Evolutionary conservation across 2,113 vertebrate species (phyloP), one percentile per base, ranked within the genome.

Genomic region (Oreochromis niloticus): DNA sequence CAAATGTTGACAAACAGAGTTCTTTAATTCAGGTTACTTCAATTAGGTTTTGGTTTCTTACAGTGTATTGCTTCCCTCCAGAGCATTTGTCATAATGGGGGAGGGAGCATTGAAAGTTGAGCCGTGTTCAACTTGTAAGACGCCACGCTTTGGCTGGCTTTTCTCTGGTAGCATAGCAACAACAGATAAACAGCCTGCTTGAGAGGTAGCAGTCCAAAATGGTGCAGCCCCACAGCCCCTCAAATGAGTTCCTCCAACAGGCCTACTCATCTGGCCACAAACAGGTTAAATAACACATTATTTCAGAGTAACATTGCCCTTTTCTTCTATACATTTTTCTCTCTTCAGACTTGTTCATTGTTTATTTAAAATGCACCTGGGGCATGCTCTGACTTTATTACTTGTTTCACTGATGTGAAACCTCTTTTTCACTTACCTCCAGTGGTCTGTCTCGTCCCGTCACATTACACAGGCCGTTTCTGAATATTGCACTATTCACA

Each of bases 141-240:
- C 34, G 9, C 55, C 61, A 27, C 48, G 43, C 83, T 91, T 85
- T 89, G 57, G 61, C 82, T 24, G 80, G 56, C 71, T 86, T 80
- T 80, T 86, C 85, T 81, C 14, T 85, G 87, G 92, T 95, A 85
- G 52, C 92, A 16, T 95, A 95, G 94, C 95, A 95, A 95, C 94
- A 90, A 87, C 89, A 82, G 81, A 93, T 93, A 93, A 94, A 94
- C 92, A 94, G 91, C 81, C 87, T 82, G 83, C 68, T 83, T 39
- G 86, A 94, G 86, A 94, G 82, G 90, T 54, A 88, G 85, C 68
- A 48, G 85, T 92, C 90, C 89, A 93, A 93, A 95, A 95, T 93
- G 94, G 90, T 92, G 94, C 89, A 93, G 84, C 85, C 88, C 89
- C 84, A 85, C 61, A 89, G 86, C 88, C 81, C 82, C 63, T 30